Evolutionary conservation across 1,140 invertebrate genomes (phyloP).

Genomic region (Penaeus vannamei): DNA sequence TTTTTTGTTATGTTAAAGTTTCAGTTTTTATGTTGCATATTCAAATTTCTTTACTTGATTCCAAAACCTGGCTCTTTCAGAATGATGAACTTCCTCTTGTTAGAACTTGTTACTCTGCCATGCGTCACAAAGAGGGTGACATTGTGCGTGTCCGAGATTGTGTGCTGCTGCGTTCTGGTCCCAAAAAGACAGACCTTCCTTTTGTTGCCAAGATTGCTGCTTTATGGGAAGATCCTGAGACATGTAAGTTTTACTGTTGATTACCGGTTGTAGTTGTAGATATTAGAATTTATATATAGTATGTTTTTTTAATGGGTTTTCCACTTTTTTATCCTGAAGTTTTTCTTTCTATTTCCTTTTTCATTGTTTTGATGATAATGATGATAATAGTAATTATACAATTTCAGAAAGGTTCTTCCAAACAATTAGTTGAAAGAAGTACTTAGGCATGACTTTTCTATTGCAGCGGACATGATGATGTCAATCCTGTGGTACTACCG

Average conservation of each 20-base stretch:
- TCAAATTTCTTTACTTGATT: not conserved
- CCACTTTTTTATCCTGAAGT: too few species aligned
- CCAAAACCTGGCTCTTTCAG: slow-evolving; percentile 74
- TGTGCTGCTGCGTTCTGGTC: slow-evolving; percentile 77
- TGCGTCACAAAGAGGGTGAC: slow-evolving; percentile 89
- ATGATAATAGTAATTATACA: too few species aligned
- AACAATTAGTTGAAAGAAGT: too few species aligned
- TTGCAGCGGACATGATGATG: slow-evolving; percentile 95
- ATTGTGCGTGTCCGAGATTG: slow-evolving; percentile 89
- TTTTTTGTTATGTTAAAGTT: not conserved
- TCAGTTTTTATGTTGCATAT: slow-evolving; percentile 35
- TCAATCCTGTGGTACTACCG: slow-evolving; percentile 97
- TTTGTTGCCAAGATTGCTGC: slow-evolving; percentile 94
- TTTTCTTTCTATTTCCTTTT: too few species aligned
- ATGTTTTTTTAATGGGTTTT: too few species aligned
- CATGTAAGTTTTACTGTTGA: slow-evolving; percentile 78
- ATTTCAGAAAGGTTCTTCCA: too few species aligned
- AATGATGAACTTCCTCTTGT: slow-evolving; percentile 83
- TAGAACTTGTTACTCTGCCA: slow-evolving; percentile 89
- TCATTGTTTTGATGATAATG: too few species aligned
- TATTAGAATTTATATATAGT: not conserved
- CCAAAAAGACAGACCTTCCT: slow-evolving; percentile 86
- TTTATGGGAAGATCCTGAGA: slow-evolving; percentile 94
- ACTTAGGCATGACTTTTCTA: not conserved
- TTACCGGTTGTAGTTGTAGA: not conserved